Percentiles rank a stretch among this genome's conserved stretches.
These are phyloP conservation scores for Meda fulgida DNA, from an alignment of 2,797 vertebrate genomes.

Conservation along the genomic window DNA sequence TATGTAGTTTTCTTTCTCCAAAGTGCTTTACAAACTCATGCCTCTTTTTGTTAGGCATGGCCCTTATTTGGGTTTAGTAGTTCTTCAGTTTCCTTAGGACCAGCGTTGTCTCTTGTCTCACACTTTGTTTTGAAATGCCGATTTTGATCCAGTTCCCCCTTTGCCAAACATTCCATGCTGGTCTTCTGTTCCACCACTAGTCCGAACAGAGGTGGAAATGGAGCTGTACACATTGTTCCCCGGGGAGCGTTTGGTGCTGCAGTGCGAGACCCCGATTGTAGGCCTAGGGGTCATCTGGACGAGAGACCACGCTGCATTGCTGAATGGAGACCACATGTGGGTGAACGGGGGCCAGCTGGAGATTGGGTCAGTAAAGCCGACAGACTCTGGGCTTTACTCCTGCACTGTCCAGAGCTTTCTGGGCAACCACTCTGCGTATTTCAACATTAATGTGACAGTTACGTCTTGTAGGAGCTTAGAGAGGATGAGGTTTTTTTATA, in stretches of 20 bases:
- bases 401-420: conserved; percentile 86
- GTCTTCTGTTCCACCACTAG: conserved; percentile 3
- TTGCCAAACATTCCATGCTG: conserved; percentile 3
- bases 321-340: conserved; percentile 86
- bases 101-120: background rate
- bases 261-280: conserved; percentile 80
- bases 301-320: conserved; percentile 84
- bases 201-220: conserved; percentile 27
- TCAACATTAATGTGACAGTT: conserved; percentile 92
- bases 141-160: background rate
- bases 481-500: no score
- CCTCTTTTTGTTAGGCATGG: background rate
- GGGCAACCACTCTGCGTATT: conserved; percentile 88
- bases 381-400: conserved; percentile 89
- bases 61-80: conserved; percentile 1
- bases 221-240: conserved; percentile 83
- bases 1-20: background rate
- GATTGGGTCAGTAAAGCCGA: conserved; percentile 85
- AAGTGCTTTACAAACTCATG: background rate
- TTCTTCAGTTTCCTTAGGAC: background rate
- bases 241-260: conserved; percentile 87
- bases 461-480: conserved; percentile 48
- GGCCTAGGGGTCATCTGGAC: conserved; percentile 88
- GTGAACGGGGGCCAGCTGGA: conserved; percentile 88
- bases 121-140: background rate